Conservation (phyloP, 2,888 invertebrate genomes). For the Cyaniris semiargus region DNA sequence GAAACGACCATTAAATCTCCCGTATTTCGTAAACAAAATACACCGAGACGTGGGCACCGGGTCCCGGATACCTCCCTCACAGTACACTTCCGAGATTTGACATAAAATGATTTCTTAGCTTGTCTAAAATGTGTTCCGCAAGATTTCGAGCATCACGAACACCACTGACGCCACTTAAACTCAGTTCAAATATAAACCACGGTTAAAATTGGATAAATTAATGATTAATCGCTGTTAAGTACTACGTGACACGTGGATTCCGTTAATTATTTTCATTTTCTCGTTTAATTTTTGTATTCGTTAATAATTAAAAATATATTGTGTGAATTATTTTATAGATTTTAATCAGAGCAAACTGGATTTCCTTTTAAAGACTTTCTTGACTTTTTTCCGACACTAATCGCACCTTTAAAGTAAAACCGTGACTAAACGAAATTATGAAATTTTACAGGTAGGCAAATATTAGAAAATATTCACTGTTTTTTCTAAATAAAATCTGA, state of each 20-base stretch:
- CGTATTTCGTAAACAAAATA: neutral
- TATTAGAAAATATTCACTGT: too few relatives aligned
- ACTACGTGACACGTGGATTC: neutral
- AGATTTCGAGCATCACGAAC: neutral
- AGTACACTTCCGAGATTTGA: constrained; percentile 16
- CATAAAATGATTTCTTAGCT: constrained; percentile 22
- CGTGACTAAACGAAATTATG: too few relatives aligned
- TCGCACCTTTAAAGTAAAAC: too few relatives aligned
- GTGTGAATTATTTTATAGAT: too few relatives aligned
- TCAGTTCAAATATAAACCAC: neutral
- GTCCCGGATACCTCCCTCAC: neutral
- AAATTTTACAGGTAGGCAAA: too few relatives aligned
- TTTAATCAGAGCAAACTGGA: too few relatives aligned
- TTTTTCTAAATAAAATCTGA: too few relatives aligned
- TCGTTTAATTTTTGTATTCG: neutral
- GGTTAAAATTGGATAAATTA: neutral
- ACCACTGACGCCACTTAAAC: neutral
- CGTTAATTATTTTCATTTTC: neutral
- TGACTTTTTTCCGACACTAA: too few relatives aligned
- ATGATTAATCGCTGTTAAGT: neutral
- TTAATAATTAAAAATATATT: too few relatives aligned
- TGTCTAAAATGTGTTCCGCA: constrained; percentile 20
- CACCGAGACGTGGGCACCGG: constrained; percentile 1
- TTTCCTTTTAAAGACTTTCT: too few relatives aligned
- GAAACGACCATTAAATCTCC: neutral